Base-by-base conservation (phyloP, 2,113 vertebrate genomes). In the Pollimyrus isidori region DNA sequence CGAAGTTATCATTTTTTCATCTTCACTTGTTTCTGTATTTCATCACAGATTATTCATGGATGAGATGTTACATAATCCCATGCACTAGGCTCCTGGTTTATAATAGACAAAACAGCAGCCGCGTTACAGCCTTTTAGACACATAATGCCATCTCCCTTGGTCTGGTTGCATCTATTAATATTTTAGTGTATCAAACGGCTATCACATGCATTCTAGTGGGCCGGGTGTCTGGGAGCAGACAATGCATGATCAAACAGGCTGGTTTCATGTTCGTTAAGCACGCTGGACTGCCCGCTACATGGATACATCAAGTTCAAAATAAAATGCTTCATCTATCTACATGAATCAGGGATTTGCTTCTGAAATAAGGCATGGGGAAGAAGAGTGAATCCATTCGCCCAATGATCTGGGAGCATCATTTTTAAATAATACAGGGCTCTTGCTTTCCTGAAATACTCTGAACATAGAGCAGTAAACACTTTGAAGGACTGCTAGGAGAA, bases 121-220 rank as follows among this genome's bases (percentile, higher is more conserved):
- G 69, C 90, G 90, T 91, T 89, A 87, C 88, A 89, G 90, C 92
- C 89, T 91, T 85, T 92, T 92, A 91, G 92, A 94, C 92, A 93
- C 92, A 86, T 86, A 91, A 92, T 90, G 91, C 92, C 88, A 90
- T 90, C 91, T 92, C 92, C 91, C 93, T 58, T 88, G 91, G 90
- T 91, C 88, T 84, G 90, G 91, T 92, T 92, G 91, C 92, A 91
- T 92, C 92, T 91, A 94, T 95, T 94, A 94, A 96, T 95, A 95
- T 95, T 95, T 95, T 92, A 96, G 90, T 53, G 80, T 90, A 91
- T 94, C 91, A 94, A 92, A 94, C 91, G 92, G 93, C 93, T 93
- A 91, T 94, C 91, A 92, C 92, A 93, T 93, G 91, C 89, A 90
- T 91, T 91, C 92, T 90, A 92, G 90, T 92, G 42, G 62, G 91